Conservation (phyloP, 2,888 invertebrate genomes). For the Euspilapteryx auroguttella region DNA sequence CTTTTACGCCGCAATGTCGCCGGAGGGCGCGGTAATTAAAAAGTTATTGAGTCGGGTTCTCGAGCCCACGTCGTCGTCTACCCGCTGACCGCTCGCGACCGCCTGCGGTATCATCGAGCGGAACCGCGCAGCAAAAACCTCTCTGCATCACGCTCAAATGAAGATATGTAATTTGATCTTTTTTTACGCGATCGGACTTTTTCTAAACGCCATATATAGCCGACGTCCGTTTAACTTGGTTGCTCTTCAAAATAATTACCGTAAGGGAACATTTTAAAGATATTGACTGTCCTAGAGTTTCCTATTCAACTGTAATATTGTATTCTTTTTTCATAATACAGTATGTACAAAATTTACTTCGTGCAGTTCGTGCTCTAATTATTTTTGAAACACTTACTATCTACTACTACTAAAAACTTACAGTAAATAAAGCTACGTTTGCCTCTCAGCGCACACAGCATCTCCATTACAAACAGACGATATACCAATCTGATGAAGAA, state of each 20-base stretch:
- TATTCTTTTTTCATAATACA: no score
- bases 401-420: no score
- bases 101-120: constrained; percentile 20
- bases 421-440: no score
- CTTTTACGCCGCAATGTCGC: neutral
- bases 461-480: no score
- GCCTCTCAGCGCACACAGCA: no score
- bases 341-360: no score
- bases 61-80: constrained; percentile 23
- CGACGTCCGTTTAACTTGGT: constrained; percentile 38
- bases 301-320: no score
- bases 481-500: no score
- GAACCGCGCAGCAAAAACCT: constrained; percentile 21
- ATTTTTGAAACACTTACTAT: no score
- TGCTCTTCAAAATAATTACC: constrained; percentile 29
- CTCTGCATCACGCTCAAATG: constrained; percentile 52
- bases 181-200: constrained; percentile 31
- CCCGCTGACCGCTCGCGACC: constrained; percentile 19
- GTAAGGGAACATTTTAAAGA: constrained; percentile 9
- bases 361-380: no score
- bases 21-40: constrained; percentile 1
- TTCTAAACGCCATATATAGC: constrained; percentile 29
- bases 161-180: constrained; percentile 50
- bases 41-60: constrained; percentile 16
- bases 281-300: no score